These are phyloP conservation scores for Orchesella cincta DNA, from an alignment of 1,140 invertebrate genomes.

Conservation along the genomic window DNA sequence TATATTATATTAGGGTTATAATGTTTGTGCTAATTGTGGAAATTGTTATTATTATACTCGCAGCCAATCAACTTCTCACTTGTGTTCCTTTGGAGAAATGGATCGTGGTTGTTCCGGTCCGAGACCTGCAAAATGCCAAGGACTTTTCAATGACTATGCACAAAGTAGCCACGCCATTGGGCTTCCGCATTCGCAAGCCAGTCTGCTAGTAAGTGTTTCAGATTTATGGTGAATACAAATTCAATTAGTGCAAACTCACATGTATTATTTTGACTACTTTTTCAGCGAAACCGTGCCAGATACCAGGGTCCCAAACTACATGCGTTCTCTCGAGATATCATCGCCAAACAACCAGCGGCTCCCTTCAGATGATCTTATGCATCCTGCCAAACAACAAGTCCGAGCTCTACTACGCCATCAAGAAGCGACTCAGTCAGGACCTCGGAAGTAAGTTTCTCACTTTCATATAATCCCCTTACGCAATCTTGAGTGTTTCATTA, in stretches of 20 bases:
- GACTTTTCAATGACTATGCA: not conserved
- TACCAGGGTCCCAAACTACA: not conserved
- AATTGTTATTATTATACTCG: too few relatives aligned
- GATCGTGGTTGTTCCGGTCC: slow-evolving; percentile 54
- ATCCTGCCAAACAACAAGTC: slow-evolving; percentile 78
- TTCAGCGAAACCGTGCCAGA: slow-evolving; percentile 31
- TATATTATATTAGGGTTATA: too few relatives aligned
- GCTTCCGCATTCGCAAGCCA: not conserved
- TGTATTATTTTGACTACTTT: not conserved
- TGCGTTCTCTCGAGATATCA: not conserved
- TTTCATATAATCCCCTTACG: too few relatives aligned
- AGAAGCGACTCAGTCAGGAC: slow-evolving; percentile 82
- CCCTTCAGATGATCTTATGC: slow-evolving; percentile 68
- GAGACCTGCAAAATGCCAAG: slow-evolving; percentile 58
- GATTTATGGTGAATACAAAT: not conserved
- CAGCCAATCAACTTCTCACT: not conserved
- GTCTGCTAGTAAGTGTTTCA: not conserved
- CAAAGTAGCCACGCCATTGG: slow-evolving; percentile 1
- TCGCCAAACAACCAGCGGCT: not conserved
- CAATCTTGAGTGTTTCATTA: too few relatives aligned
- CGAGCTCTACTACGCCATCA: slow-evolving; percentile 86
- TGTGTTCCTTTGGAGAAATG: slow-evolving; percentile 54
- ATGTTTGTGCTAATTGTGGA: too few relatives aligned
- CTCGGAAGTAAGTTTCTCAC: too few relatives aligned
- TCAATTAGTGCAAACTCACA: not conserved